A percentile compares a stretch with the other conserved stretches of the same genome.
These are phyloP conservation scores for Himalopsyche anomala DNA, from an alignment of 2,888 invertebrate genomes.

Conservation along the genomic window DNA sequence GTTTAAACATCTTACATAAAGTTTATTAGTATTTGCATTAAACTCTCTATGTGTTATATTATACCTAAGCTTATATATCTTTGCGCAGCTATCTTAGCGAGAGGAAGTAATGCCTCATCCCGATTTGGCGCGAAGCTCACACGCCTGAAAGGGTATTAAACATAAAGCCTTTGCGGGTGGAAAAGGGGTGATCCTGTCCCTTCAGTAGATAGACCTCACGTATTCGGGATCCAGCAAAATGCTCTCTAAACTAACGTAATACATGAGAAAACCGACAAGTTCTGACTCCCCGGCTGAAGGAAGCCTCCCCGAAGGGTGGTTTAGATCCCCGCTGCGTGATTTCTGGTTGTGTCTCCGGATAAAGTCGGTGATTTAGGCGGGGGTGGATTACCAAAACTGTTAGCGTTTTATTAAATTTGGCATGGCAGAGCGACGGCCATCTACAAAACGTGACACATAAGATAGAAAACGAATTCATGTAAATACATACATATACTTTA, in stretches of 20 bases:
- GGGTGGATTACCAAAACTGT: slow-evolving; percentile 65
- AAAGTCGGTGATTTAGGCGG: slow-evolving; percentile 60
- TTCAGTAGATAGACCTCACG: slow-evolving; percentile 45
- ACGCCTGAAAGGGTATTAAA: slow-evolving; percentile 41
- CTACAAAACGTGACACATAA: slow-evolving; percentile 34
- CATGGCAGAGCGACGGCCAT: slow-evolving; percentile 45
- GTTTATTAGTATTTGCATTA: slow-evolving; percentile 5
- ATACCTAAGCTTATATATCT: slow-evolving; percentile 25
- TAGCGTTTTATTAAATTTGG: slow-evolving; percentile 65
- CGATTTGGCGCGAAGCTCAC: slow-evolving; percentile 45
- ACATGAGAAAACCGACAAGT: slow-evolving; percentile 42
- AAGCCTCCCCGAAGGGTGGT: slow-evolving; percentile 52
- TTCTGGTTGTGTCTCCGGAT: slow-evolving; percentile 63
- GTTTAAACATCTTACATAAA: not conserved
- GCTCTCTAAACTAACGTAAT: slow-evolving; percentile 41
- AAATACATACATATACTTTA: not conserved
- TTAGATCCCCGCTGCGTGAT: slow-evolving; percentile 65
- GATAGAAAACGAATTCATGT: slow-evolving; percentile 29
- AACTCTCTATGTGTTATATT: not conserved
- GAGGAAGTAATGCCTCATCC: slow-evolving; percentile 39
- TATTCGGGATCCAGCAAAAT: slow-evolving; percentile 41
- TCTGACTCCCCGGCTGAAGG: slow-evolving; percentile 24
- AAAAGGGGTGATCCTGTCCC: slow-evolving; percentile 40
- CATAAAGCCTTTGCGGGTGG: slow-evolving; percentile 45
- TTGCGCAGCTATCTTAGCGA: slow-evolving; percentile 28